A percentile compares a stretch with the other conserved stretches of the same genome.
These are phyloP conservation scores for Heterotilapia buettikoferi DNA, from an alignment of 2,113 vertebrate genomes.

Conservation along the genomic window DNA sequence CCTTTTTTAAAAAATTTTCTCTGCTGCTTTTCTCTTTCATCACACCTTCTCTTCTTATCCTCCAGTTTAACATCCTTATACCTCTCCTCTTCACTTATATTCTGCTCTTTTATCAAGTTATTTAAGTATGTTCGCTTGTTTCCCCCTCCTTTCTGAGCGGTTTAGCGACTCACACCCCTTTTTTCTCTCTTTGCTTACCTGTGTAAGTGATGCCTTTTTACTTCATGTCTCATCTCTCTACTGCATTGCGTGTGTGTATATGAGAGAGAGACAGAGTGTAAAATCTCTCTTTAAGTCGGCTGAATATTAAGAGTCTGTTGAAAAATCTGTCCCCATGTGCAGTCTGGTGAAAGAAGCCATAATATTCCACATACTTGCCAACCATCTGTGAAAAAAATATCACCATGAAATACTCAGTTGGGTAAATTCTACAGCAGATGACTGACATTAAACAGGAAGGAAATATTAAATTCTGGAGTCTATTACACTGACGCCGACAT, in stretches of 20 bases:
- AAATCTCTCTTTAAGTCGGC: conserved; percentile 3
- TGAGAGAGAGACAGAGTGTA: not conserved
- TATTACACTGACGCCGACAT: not conserved
- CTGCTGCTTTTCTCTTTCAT: conserved; percentile 19
- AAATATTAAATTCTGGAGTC: not conserved
- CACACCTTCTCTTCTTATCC: conserved; percentile 22
- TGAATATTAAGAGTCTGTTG: conserved; percentile 25
- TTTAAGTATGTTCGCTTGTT: not conserved
- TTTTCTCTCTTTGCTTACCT: conserved; percentile 43
- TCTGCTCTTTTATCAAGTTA: conserved; percentile 20
- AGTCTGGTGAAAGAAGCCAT: not conserved
- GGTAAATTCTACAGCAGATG: not conserved
- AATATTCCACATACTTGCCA: not conserved
- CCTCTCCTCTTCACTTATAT: not conserved
- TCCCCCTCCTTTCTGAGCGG: not conserved
- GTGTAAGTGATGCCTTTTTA: conserved; percentile 22
- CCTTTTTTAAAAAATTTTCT: not conserved
- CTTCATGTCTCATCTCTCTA: conserved; percentile 30
- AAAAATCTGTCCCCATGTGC: conserved; percentile 4
- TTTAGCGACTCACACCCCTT: conserved; percentile 5
- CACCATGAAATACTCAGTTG: not conserved
- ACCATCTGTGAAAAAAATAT: not conserved
- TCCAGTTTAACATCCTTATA: conserved; percentile 1
- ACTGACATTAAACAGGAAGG: not conserved
- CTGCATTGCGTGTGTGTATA: not conserved